These are phyloP conservation scores for Myotis myotis DNA, from an alignment of 2,797 vertebrate genomes.

Conservation along the genomic window DNA sequence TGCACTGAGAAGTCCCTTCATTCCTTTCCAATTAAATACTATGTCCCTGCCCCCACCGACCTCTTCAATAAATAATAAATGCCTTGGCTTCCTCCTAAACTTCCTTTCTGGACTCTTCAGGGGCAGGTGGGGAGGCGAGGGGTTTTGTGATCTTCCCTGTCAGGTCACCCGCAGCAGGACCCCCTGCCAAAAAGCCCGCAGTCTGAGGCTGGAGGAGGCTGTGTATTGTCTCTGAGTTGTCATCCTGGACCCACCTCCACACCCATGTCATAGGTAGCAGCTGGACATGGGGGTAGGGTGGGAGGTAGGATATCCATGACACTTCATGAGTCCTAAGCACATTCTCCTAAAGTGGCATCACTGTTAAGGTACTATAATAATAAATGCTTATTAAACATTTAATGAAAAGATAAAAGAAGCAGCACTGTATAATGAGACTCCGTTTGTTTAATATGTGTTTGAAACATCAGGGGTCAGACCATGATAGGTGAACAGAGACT, in stretches of 20 bases:
- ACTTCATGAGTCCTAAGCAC: not conserved
- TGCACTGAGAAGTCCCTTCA: slow-evolving; percentile 28
- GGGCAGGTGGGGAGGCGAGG: not conserved
- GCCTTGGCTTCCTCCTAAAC: slow-evolving; percentile 15
- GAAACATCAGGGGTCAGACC: not conserved
- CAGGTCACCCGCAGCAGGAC: not conserved
- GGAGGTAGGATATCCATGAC: not conserved
- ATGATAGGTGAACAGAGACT: not conserved
- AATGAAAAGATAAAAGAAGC: slow-evolving; percentile 14
- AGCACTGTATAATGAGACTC: not conserved
- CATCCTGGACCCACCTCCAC: not conserved
- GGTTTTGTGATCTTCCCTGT: not conserved
- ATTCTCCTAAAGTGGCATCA: not conserved
- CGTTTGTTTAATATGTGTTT: slow-evolving; percentile 1
- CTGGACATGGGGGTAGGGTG: not conserved
- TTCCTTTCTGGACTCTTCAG: slow-evolving; percentile 22
- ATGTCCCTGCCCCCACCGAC: not conserved
- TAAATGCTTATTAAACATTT: slow-evolving; percentile 10
- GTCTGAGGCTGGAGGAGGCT: not conserved
- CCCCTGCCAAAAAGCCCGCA: not conserved
- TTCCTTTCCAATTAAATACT: not conserved
- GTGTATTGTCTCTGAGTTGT: not conserved
- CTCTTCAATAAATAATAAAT: slow-evolving; percentile 58
- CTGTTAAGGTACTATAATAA: not conserved
- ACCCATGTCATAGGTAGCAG: not conserved